Evolutionary conservation across 1,140 invertebrate species (phyloP).

Genomic region (Camponotus floridanus): DNA sequence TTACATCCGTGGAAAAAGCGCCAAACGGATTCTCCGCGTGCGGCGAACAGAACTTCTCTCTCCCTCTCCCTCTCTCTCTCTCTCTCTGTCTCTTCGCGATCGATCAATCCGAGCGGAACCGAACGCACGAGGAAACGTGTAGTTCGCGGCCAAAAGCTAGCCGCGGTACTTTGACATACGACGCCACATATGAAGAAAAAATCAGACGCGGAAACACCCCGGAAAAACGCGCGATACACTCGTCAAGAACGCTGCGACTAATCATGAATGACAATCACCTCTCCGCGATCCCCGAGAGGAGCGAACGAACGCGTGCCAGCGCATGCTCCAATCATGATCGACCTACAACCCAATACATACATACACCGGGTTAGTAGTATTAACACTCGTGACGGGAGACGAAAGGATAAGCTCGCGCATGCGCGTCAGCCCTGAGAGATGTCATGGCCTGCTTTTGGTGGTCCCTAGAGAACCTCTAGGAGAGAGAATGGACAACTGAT

Average conservation of each 20-base stretch:
- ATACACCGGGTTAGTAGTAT: no score
- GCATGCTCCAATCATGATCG: constrained; percentile 61
- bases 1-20: constrained; percentile 22
- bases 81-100: constrained; percentile 37
- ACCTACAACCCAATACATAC: constrained; percentile 6
- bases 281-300: constrained; percentile 11
- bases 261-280: constrained; percentile 68
- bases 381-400: no score
- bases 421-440: no score
- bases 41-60: not conserved
- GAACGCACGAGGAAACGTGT: constrained; percentile 5
- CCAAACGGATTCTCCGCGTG: constrained; percentile 12
- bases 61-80: no score
- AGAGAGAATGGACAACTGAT: no score
- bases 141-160: not conserved
- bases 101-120: constrained; percentile 57
- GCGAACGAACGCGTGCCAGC: constrained; percentile 59
- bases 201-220: not conserved
- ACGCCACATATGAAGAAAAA: not conserved
- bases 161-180: not conserved
- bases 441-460: no score
- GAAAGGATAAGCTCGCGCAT: no score
- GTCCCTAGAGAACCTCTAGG: no score
- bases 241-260: constrained; percentile 64
- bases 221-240: not conserved